phyloP scores from a whole-genome alignment of 2,888 invertebrate species.

The Sympetrum striolatum region DNA sequence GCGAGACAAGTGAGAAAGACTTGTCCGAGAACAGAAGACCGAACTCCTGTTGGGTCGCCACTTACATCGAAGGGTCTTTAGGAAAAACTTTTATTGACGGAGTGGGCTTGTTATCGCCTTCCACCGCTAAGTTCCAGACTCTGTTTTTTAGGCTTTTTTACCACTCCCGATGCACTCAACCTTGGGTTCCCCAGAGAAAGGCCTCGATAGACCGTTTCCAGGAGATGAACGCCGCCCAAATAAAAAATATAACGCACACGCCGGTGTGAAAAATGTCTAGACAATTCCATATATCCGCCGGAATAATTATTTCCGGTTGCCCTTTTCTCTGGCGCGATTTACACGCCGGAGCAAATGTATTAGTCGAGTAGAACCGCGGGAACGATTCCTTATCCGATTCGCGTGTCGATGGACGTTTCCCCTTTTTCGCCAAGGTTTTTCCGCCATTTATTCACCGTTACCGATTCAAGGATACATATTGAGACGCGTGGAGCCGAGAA shows the following conservation, averaged over 20 bases:
- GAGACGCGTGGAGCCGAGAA: too few relatives aligned
- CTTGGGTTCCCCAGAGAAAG: not conserved
- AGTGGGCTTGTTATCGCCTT: not conserved
- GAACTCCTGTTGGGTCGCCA: not conserved
- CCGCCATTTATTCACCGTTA: too few relatives aligned
- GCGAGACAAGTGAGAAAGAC: too few relatives aligned
- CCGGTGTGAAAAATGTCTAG: not conserved
- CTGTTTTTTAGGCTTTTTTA: not conserved
- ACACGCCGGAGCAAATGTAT: too few relatives aligned
- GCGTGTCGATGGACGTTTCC: too few relatives aligned
- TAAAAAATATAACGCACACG: not conserved
- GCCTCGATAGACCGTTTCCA: not conserved
- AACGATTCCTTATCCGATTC: too few relatives aligned
- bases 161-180: not conserved
- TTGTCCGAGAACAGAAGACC: too few relatives aligned
- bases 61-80: not conserved
- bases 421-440: too few relatives aligned
- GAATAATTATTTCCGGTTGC: not conserved
- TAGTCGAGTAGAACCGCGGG: too few relatives aligned
- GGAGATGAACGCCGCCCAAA: not conserved
- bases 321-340: not conserved
- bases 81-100: not conserved
- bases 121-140: not conserved
- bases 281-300: not conserved
- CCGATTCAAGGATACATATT: too few relatives aligned